Percentiles rank a stretch among this genome's conserved stretches.
Conservation (phyloP, 2,113 vertebrate species). For the Cyanistes caeruleus region DNA sequence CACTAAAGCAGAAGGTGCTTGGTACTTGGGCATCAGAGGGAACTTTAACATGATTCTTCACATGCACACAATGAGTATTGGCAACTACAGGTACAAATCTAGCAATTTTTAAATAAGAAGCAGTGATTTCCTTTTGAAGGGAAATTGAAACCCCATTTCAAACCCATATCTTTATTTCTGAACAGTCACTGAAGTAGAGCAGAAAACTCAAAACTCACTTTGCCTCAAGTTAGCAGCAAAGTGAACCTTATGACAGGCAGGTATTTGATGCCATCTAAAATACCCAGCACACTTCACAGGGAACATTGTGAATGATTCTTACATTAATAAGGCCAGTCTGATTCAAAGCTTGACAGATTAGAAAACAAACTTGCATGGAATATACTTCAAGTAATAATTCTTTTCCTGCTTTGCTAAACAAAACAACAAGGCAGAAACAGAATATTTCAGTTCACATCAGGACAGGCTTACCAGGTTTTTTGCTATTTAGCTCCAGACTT, state of each 20-base stretch:
- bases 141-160: background rate
- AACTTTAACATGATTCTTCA: background rate
- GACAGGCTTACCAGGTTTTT: background rate
- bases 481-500: background rate
- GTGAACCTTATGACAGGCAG: background rate
- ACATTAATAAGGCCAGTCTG: background rate
- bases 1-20: background rate
- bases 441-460: background rate
- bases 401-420: background rate
- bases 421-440: background rate
- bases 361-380: background rate
- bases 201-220: background rate
- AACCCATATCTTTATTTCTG: background rate
- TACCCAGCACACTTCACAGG: background rate
- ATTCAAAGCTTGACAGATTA: background rate
- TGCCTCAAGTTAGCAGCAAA: background rate
- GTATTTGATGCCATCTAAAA: background rate
- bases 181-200: background rate
- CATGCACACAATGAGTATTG: rapidly evolving
- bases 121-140: background rate
- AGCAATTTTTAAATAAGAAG: background rate
- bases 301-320: background rate
- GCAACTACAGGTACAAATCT: background rate
- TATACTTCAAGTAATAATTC: background rate
- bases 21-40: background rate